These are phyloP conservation scores for Leptinotarsa defecta DNA, from an alignment of 1,140 invertebrate genomes.

Conservation along the genomic window DNA sequence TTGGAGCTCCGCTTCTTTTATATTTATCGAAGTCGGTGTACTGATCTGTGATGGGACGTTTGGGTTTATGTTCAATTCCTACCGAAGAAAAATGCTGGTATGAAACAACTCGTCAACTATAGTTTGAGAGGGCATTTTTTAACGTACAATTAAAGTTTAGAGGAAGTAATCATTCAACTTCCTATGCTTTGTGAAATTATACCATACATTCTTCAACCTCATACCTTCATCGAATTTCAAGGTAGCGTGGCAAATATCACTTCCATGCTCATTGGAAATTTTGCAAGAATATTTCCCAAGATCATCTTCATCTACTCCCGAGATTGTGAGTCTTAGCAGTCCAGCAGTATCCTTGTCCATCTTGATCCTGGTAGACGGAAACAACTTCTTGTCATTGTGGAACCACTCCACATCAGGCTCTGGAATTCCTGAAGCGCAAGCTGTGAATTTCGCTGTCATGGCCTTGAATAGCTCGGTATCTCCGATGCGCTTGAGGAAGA, in stretches of 20 bases:
- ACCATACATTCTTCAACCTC: not conserved
- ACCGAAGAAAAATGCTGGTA: constrained; percentile 21
- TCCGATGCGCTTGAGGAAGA: constrained; percentile 87
- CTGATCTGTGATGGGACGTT: constrained; percentile 76
- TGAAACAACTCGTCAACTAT: too few relatives aligned
- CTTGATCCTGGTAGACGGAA: constrained; percentile 77
- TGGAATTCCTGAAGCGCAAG: constrained; percentile 81
- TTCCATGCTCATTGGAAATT: constrained; percentile 82
- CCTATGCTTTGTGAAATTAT: too few relatives aligned
- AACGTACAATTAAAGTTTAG: too few relatives aligned
- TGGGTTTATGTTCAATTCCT: constrained; percentile 73
- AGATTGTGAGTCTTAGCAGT: constrained; percentile 76
- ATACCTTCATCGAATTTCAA: constrained; percentile 72
- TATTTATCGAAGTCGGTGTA: constrained; percentile 85
- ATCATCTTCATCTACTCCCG: constrained; percentile 75
- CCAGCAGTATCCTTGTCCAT: constrained; percentile 83
- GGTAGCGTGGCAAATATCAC: constrained; percentile 79
- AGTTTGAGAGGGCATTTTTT: too few relatives aligned
- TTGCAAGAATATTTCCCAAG: constrained; percentile 81
- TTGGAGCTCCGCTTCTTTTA: constrained; percentile 76
- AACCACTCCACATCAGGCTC: constrained; percentile 87
- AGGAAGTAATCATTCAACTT: too few relatives aligned
- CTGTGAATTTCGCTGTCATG: constrained; percentile 90
- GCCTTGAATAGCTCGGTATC: constrained; percentile 86
- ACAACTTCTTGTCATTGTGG: constrained; percentile 77